Evolutionary conservation across 2,797 vertebrate genomes (phyloP).

Genomic region (Coccyzus lansbergi): DNA sequence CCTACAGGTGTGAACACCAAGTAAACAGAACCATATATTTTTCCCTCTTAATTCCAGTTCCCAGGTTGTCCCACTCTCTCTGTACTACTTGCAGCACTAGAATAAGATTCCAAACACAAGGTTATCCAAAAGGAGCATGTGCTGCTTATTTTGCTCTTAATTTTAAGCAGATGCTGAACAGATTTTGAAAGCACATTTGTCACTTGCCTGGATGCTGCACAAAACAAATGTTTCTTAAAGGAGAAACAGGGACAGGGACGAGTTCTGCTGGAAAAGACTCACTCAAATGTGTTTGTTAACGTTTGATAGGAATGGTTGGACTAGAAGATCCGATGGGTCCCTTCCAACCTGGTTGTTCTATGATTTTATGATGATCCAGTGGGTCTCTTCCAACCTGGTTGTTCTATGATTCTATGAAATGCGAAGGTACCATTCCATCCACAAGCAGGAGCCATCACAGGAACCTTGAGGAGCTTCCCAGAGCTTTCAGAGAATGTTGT

Average conservation of each 20-base stretch:
- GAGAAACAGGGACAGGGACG: background rate
- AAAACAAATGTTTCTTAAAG: conserved; percentile 21
- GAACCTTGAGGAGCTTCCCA: background rate
- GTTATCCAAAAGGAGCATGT: conserved; percentile 22
- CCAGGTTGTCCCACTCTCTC: background rate
- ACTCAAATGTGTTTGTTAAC: too few species aligned
- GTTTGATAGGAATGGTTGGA: too few species aligned
- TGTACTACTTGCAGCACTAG: background rate
- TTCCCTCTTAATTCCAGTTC: background rate
- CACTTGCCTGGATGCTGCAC: conserved; percentile 13
- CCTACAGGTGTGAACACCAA: background rate
- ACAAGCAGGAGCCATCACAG: background rate
- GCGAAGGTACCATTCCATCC: background rate
- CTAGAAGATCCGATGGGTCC: too few species aligned
- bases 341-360: too few species aligned
- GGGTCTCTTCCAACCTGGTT: too few species aligned
- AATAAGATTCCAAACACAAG: background rate
- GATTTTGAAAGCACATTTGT: conserved; percentile 35
- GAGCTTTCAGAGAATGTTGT: background rate
- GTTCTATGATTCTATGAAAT: too few species aligned
- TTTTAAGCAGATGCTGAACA: conserved; percentile 52
- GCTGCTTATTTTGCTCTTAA: conserved; percentile 44
- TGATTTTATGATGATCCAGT: too few species aligned
- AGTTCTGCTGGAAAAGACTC: background rate
- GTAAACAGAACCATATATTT: background rate